Conservation (phyloP, 2,888 invertebrate species). For the Epinotia nisella region DNA sequence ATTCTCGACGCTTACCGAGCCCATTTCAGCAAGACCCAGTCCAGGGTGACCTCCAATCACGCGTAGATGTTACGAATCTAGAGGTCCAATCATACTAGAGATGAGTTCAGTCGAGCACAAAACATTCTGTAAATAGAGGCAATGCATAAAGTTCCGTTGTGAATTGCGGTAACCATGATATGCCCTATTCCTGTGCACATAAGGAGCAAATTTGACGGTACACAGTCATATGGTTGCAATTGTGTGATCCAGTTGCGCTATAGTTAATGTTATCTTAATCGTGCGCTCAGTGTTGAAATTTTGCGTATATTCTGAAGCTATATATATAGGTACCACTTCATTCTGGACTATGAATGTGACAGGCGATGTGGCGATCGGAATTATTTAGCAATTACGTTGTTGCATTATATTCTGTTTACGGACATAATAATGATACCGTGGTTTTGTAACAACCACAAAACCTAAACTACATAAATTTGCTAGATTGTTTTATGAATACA, state of each 20-base stretch:
- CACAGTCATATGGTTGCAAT: not conserved
- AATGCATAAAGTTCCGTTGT: not conserved
- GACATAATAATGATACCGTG: too few relatives aligned
- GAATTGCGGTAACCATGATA: not conserved
- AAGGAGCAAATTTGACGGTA: not conserved
- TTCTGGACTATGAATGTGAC: not conserved
- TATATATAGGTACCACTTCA: not conserved
- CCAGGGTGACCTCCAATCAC: not conserved
- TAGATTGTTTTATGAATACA: too few relatives aligned
- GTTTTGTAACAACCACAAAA: too few relatives aligned
- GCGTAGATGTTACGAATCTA: not conserved
- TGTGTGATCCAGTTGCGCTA: constrained; percentile 15
- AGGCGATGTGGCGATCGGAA: too few relatives aligned
- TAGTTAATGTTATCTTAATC: constrained; percentile 21
- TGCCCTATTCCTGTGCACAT: not conserved
- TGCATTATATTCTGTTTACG: too few relatives aligned
- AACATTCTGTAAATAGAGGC: not conserved
- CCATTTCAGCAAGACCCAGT: not conserved
- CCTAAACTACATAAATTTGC: too few relatives aligned
- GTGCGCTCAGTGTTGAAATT: not conserved
- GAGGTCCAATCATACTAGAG: not conserved
- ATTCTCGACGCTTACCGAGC: not conserved
- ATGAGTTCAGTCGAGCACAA: constrained; percentile 4
- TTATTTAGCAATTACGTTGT: too few relatives aligned
- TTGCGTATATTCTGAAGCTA: not conserved